Percentiles rank a stretch among this genome's conserved stretches.
Evolutionary conservation across 2,888 invertebrate genomes (phyloP).

Genomic region (Drosophila neonasuta): DNA sequence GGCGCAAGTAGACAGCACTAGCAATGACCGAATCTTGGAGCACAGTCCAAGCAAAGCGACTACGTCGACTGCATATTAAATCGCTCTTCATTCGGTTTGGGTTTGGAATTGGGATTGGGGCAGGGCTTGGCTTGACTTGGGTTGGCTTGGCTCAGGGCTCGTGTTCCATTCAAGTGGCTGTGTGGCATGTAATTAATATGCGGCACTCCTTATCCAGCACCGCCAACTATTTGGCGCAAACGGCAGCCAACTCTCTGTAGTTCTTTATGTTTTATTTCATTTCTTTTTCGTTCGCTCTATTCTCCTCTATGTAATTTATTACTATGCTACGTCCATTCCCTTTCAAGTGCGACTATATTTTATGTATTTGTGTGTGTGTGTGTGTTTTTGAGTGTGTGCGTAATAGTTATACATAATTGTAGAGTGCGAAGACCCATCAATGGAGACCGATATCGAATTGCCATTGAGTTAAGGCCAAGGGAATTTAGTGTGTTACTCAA

Average conservation of each 20-base stretch:
- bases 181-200: constrained; percentile 70
- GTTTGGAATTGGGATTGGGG: constrained; percentile 22
- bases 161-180: constrained; percentile 64
- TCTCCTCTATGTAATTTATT: constrained; percentile 53
- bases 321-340: constrained; percentile 41
- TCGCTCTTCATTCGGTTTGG: not conserved
- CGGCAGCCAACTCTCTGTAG: constrained; percentile 37
- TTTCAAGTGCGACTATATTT: constrained; percentile 26
- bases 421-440: constrained; percentile 17
- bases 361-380: constrained; percentile 23
- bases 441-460: constrained; percentile 30
- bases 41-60: constrained; percentile 29
- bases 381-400: constrained; percentile 14
- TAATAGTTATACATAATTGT: constrained; percentile 21
- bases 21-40: constrained; percentile 25
- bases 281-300: constrained; percentile 22
- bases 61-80: constrained; percentile 66
- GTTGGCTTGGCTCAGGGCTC: constrained; percentile 47
- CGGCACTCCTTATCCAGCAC: constrained; percentile 70
- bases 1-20: constrained; percentile 6
- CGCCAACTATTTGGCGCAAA: constrained; percentile 65
- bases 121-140: constrained; percentile 38
- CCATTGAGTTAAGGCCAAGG: constrained; percentile 1
- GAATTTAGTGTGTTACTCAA: not conserved
- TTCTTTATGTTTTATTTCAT: constrained; percentile 22